Percentiles rank a stretch among this genome's conserved stretches.
phyloP scores from a whole-genome alignment of 1,140 invertebrate genomes.

The Brachionus koreanus region DNA sequence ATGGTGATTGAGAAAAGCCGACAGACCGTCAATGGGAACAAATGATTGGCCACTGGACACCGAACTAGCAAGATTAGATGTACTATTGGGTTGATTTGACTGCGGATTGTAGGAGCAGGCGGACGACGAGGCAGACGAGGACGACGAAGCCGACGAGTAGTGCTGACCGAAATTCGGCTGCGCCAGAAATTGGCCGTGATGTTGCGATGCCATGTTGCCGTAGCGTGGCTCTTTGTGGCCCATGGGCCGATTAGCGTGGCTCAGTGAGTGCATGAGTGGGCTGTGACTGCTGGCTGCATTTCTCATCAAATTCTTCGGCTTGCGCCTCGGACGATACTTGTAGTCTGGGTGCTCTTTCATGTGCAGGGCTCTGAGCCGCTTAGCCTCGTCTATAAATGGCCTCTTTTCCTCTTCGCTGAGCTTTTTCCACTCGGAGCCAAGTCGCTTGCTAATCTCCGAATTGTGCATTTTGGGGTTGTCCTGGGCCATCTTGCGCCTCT shows the following conservation, averaged over 20 bases:
- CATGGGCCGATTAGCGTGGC: not conserved
- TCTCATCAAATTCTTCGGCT: conserved; percentile 47
- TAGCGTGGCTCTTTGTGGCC: not conserved
- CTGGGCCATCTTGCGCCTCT: conserved; percentile 96
- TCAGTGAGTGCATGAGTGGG: not conserved
- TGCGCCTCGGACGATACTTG: conserved; percentile 75
- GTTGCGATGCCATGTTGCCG: not conserved
- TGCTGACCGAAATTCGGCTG: not conserved
- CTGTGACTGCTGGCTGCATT: not conserved
- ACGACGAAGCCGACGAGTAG: not conserved
- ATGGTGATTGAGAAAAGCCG: conserved; percentile 28
- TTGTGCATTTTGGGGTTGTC: conserved; percentile 99
- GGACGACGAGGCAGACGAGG: not conserved
- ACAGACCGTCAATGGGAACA: conserved; percentile 22
- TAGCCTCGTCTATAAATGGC: conserved; percentile 99
- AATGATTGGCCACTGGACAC: not conserved
- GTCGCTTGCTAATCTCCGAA: conserved; percentile 91
- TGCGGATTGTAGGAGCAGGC: not conserved
- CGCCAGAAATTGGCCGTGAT: not conserved
- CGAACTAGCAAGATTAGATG: not conserved
- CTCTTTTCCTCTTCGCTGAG: conserved; percentile 89
- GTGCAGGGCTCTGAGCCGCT: conserved; percentile 88
- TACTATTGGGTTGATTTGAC: not conserved
- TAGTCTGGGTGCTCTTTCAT: conserved; percentile 99
- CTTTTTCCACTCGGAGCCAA: conserved; percentile 97